Evolutionary conservation across 2,113 vertebrate species (phyloP).

Genomic region (Sprattus sprattus): DNA sequence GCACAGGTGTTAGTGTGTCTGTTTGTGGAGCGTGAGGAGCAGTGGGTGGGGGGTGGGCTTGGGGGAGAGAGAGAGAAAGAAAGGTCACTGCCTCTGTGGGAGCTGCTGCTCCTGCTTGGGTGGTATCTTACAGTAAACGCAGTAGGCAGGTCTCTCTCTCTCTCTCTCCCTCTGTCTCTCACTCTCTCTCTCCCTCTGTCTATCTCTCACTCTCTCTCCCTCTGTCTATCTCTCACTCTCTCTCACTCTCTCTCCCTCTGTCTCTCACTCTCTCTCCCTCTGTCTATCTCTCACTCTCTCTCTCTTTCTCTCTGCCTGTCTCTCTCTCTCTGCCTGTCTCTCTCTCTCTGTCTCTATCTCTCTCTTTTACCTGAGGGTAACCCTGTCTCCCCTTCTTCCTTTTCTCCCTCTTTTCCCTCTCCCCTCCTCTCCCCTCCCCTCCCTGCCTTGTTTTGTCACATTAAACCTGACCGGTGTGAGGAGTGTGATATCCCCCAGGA

Average conservation of each 20-base stretch:
- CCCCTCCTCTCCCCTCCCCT: not conserved
- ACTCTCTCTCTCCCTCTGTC: not conserved
- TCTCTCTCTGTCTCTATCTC: not conserved
- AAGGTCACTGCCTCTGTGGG: conserved; percentile 5
- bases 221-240: not conserved
- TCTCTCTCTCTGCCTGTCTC: not conserved
- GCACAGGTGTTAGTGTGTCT: conserved; percentile 11
- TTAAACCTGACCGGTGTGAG: conserved; percentile 47
- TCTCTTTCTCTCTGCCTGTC: not conserved
- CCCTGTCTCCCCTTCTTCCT: not conserved
- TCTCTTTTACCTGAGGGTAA: conserved; percentile 36
- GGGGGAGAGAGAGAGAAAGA: conserved; percentile 3
- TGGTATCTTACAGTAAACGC: not conserved
- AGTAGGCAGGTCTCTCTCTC: not conserved
- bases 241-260: not conserved
- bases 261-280: not conserved
- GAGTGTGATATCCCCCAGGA: conserved; percentile 37
- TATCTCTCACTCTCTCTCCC: not conserved
- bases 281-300: not conserved
- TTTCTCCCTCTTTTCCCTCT: not conserved
- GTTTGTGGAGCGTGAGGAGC: not conserved
- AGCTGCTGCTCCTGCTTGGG: conserved; percentile 1
- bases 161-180: not conserved
- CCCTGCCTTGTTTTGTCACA: conserved; percentile 37
- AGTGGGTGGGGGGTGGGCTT: conserved; percentile 1